Evolutionary conservation across 2,797 vertebrate species (phyloP).

Genomic region (Petrocephalus sullivani): DNA sequence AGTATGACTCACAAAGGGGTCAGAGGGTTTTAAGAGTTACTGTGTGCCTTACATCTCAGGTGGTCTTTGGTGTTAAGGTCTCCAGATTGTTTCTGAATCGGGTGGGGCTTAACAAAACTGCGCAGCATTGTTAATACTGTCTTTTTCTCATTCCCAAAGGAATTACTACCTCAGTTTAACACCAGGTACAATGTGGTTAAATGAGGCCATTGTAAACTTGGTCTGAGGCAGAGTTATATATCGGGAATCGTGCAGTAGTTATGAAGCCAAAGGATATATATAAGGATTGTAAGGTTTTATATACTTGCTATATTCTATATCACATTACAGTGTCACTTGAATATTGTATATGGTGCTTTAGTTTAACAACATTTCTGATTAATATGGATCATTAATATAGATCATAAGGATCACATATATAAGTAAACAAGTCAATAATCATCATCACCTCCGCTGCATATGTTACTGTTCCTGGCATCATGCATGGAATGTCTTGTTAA

Average conservation of each 20-base stretch:
- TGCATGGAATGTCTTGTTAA: not conserved
- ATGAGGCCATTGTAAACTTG: not conserved
- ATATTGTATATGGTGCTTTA: not conserved
- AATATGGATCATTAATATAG: not conserved
- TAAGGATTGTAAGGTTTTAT: not conserved
- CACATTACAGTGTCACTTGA: not conserved
- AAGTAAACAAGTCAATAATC: conserved; percentile 3
- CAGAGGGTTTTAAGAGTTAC: not conserved
- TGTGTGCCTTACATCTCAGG: not conserved
- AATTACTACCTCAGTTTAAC: not conserved
- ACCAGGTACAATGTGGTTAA: not conserved
- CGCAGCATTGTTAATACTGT: not conserved
- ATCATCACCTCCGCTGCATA: not conserved
- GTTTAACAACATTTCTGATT: not conserved
- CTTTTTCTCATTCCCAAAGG: not conserved
- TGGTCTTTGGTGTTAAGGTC: not conserved
- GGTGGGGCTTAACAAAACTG: not conserved
- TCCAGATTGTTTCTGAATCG: not conserved
- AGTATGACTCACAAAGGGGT: conserved; percentile 3
- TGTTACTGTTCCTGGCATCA: not conserved
- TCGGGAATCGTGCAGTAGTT: not conserved
- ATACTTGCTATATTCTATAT: not conserved
- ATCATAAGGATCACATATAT: not conserved
- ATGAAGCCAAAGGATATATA: not conserved
- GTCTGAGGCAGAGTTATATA: not conserved